Base-by-base conservation (phyloP, 2,113 vertebrate species). In the Lichenostomus cassidix region DNA sequence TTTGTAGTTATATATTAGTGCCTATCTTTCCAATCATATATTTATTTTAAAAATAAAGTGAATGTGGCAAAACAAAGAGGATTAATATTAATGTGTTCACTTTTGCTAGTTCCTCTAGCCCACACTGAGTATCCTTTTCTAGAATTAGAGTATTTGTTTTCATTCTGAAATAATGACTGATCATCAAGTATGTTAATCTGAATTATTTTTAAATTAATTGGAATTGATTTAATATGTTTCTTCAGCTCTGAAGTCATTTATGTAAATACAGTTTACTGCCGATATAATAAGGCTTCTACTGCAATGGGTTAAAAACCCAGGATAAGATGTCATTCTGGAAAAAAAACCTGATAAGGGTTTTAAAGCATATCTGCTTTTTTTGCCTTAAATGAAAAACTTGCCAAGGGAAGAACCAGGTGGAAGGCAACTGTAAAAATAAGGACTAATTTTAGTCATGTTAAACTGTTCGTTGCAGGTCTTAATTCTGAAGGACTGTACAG, bases 401-500 rank as follows among this genome's bases (percentile, higher is more conserved):
- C 17, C 59, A 79, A 80, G 84, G 28, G 87, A 93, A 68, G 60
- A 85, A 76, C 42, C 59, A 41, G n/a, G 59, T 68, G 68, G 53
- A 77, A 89, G 82, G 35, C 55, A 93, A 80, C 87, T 67, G 20
- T 27, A 20, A 75, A 81, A 87, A 91, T 87, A 67, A 42, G 70
- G 86, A 84, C 27, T 92, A 24, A 85, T 89, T 87, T 78, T 77
- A 88, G 79, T 80, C 52, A 25, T 46, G 44, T 84, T 62, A 60
- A 95, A 71, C 63, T 83, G 37, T 80, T 94, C n/a, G 12, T 41
- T 94, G 53, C 95, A 99, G 99, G 99, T 98, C 98, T 99, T 85
- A 98, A 99, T 97, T 99, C 99, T 2, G 99, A 99, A 98, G 99
- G 99, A 89, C 98, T 99, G 5, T 99, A 99, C 98, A 98, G 99